Conservation (phyloP, 2,888 invertebrate genomes). For the Boloria selene region DNA sequence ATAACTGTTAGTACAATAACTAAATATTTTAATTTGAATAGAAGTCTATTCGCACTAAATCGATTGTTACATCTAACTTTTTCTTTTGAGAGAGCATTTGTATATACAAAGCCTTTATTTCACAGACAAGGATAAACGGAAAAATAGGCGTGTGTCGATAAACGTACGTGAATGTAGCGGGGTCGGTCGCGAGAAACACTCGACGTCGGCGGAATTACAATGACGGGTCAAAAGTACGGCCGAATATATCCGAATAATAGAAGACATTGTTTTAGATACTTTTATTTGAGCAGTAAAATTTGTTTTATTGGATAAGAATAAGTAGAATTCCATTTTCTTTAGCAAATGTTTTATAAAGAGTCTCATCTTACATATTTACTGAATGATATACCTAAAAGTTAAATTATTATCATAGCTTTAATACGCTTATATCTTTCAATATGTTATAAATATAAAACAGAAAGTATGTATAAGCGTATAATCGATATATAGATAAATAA, state of each 20-base stretch:
- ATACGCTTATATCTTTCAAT: too few species aligned
- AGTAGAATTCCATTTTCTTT: not conserved
- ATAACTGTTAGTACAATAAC: too few species aligned
- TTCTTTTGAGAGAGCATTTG: not conserved
- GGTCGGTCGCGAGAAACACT: constrained; percentile 3
- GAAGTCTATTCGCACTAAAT: too few species aligned
- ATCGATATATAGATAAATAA: too few species aligned
- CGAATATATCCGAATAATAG: not conserved
- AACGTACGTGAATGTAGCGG: constrained; percentile 3
- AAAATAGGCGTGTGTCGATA: not conserved
- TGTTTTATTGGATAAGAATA: not conserved
- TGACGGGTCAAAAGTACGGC: not conserved
- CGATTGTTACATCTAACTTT: too few species aligned
- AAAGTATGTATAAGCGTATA: too few species aligned
- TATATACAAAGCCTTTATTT: not conserved
- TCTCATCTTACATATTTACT: too few species aligned
- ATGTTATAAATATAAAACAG: too few species aligned
- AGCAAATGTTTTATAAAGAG: too few species aligned
- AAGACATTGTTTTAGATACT: constrained; percentile 1
- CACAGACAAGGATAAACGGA: not conserved
- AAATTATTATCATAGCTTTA: too few species aligned
- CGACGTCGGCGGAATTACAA: not conserved
- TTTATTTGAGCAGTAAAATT: not conserved
- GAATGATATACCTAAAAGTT: too few species aligned
- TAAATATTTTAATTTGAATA: too few species aligned